Evolutionary conservation across 2,888 invertebrate species (phyloP).

Genomic region (Latrodectus hesperus): DNA sequence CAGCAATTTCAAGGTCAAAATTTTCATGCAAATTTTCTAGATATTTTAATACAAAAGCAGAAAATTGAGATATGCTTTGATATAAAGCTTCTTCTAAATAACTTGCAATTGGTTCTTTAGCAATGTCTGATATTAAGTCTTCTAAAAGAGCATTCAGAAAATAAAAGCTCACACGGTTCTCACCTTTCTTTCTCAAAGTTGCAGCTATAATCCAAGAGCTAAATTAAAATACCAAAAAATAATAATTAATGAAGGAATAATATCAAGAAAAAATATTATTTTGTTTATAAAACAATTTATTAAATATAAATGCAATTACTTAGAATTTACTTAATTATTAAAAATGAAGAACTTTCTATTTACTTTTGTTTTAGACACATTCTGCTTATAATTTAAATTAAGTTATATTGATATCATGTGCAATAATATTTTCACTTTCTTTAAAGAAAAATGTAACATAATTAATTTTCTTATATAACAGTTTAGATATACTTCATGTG

Average conservation of each 20-base stretch:
- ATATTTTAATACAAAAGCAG: conserved; percentile 4
- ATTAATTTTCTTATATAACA: too few species aligned
- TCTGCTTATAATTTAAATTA: too few species aligned
- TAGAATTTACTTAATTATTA: too few species aligned
- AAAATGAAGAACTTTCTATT: too few species aligned
- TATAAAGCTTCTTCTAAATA: conserved; percentile 20
- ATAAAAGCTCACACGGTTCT: conserved; percentile 52
- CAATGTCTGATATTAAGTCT: conserved; percentile 20
- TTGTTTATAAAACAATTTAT: background rate
- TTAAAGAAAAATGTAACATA: too few species aligned
- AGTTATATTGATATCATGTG: too few species aligned
- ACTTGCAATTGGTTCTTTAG: conserved; percentile 16
- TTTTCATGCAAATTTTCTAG: conserved; percentile 32
- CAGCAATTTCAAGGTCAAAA: conserved; percentile 28
- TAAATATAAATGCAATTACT: background rate
- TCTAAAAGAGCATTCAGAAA: conserved; percentile 49
- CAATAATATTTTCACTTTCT: too few species aligned
- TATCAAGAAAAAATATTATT: background rate
- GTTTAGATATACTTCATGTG: too few species aligned
- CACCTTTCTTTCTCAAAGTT: conserved; percentile 49
- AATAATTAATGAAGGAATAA: background rate
- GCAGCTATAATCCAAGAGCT: conserved; percentile 58
- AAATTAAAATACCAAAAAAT: background rate
- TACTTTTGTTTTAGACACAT: too few species aligned
- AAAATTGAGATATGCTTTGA: conserved; percentile 13